Base-by-base conservation (phyloP, 2,797 vertebrate genomes). In the Diplodus sargus region DNA sequence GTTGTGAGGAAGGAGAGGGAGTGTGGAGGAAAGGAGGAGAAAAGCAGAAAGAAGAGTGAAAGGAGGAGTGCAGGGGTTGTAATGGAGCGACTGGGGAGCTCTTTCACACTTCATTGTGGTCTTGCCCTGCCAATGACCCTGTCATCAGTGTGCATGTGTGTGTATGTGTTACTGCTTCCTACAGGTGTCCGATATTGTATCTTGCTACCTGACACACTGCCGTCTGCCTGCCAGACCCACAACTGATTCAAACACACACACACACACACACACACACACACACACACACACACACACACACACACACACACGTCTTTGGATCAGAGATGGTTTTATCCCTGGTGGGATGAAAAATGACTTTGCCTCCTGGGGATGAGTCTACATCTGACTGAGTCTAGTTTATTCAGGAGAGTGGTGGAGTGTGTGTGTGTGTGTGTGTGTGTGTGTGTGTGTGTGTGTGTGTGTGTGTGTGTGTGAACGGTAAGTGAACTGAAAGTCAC, bases 51-150 rank as follows among this genome's bases (percentile, higher is more conserved):
- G 57, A 59, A n/a, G 20, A 43, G 9, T 60, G 67, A 75, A 57
- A 17, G 22, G 39, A 73, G 56, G 75, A 64, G 65, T 45, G 51
- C 52, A 30, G 67, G 83, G 76, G 81, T 63, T 80, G 81, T 85
- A 81, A 84, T 84, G 77, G 79, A 83, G 84, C 76, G 67, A 75
- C 76, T 64, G 62, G 84, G 85, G 84, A 85, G 77, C 79, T 86
- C 81, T 78, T 87, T 92, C 85, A 87, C 89, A 83, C 88, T 68
- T 81, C 83, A 58, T 74, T 80, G 83, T 85, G 85, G 74, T 79
- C 73, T 16, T 87, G 87, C 66, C 90, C 91, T 23, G 70, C 68
- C 76, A 49, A 57, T 88, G 91, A 93, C 88, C 91, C 88, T 71
- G 68, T 74, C 85, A 83, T 83, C 76, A 62, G 68, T 65, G 70